Evolutionary conservation across 2,888 invertebrate genomes (phyloP), one percentile per base, ranked within the genome.

Genomic region (Parelbella ahira): DNA sequence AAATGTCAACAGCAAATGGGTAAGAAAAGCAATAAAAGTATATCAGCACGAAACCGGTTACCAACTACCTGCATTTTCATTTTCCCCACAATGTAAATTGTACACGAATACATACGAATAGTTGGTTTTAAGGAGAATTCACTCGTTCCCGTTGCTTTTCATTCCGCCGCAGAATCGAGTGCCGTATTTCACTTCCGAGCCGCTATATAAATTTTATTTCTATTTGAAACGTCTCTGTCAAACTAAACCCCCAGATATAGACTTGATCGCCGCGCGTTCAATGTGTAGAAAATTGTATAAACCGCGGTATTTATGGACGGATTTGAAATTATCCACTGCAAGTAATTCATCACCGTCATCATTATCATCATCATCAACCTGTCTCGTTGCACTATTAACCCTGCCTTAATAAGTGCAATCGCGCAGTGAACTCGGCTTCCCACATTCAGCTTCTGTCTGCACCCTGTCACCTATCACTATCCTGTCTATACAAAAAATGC

Each of bases 201-300:
- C 19, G 32, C 30, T 30, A 51, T 56, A 55, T 55, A 54, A 58
- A 57, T 57, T 64, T 60, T 63, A 68, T 63, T 63, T 58, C 58
- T 57, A 63, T 75, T 63, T 60, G 60, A 68, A 69, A 71, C 57
- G 67, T 63, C 53, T 54, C 63, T 62, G 75, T 79, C 73, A 68
- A 60, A 62, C 60, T 55, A 65, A 75, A 75, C 68, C 71, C 68
- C 48, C 44, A 50, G 50, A 58, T 62, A 64, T 68, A 69, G 61
- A 64, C 60, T 60, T 61, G 68, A 68, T 74, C 66, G 64, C 56
- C 51, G 49, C 58, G 48, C 50, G 55, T 56, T 65, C 60, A 56
- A 53, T 61, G 60, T 60, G 69, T 60, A 76, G 74, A 74, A 79
- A 79, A 80, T 78, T 75, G 74, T 78, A 64, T 77, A 68, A 66